Percentiles rank a stretch among this genome's conserved stretches.
These are phyloP conservation scores for Drosophila teissieri DNA, from an alignment of 1,140 invertebrate species.

Conservation along the genomic window DNA sequence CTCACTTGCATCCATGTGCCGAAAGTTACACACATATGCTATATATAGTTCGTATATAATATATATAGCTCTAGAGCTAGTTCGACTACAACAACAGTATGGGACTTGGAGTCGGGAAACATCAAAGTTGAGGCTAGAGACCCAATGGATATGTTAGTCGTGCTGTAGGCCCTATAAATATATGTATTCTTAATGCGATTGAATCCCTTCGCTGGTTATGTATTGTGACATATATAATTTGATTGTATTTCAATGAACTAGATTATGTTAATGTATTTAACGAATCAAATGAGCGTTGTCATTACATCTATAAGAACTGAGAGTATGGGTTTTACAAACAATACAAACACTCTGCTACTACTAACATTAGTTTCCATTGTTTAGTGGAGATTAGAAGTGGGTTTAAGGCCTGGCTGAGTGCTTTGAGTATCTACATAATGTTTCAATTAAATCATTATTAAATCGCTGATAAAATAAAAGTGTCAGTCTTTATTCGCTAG, in stretches of 20 bases:
- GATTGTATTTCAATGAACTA: constrained; percentile 19
- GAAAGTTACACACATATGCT: background rate
- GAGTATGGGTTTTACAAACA: background rate
- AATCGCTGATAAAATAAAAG: background rate
- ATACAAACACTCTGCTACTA: background rate
- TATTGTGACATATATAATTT: constrained; percentile 20
- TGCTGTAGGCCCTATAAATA: constrained; percentile 26
- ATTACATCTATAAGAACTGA: background rate
- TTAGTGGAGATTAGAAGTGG: background rate
- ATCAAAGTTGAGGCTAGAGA: constrained; percentile 56
- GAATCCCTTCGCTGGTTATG: constrained; percentile 9
- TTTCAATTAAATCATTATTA: background rate
- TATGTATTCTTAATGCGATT: background rate
- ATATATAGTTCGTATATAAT: constrained; percentile 26
- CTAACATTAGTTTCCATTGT: background rate
- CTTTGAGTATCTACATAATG: background rate
- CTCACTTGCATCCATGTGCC: constrained; percentile 33
- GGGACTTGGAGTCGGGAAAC: constrained; percentile 63
- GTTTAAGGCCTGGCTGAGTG: background rate
- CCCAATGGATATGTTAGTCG: constrained; percentile 67
- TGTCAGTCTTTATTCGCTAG: background rate
- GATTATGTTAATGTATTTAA: constrained; percentile 10
- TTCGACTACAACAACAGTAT: constrained; percentile 52
- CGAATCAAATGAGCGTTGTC: background rate
- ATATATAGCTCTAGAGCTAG: constrained; percentile 25